A percentile compares a stretch with the other conserved stretches of the same genome.
Conservation (phyloP, 2,888 invertebrate genomes). For the Andrena flavipes region DNA sequence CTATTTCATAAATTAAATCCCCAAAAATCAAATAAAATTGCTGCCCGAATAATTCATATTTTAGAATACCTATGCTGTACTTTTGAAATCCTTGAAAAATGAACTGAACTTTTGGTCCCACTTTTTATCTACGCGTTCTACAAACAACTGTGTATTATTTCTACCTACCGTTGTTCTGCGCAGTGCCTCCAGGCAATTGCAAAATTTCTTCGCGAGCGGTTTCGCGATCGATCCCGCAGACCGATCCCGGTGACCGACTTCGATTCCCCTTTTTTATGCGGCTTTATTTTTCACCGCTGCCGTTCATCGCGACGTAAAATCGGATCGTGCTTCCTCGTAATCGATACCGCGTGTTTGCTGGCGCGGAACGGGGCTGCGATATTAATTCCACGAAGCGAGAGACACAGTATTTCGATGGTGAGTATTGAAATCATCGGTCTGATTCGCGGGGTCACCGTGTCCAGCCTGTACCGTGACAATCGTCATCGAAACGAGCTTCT, state of each 20-base stretch:
- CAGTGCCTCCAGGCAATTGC: slow-evolving; percentile 1
- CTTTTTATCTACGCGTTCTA: not conserved
- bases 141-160: no score
- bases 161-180: not conserved
- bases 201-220: slow-evolving; percentile 39
- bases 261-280: slow-evolving; percentile 42
- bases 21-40: no score
- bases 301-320: slow-evolving; percentile 31
- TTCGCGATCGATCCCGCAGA: slow-evolving; percentile 17
- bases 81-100: not conserved
- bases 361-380: slow-evolving; percentile 57
- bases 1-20: no score
- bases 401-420: slow-evolving; percentile 6
- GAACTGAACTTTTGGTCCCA: not conserved
- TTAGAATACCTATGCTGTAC: no score
- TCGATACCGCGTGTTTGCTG: slow-evolving; percentile 62
- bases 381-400: slow-evolving; percentile 63
- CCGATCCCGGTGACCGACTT: slow-evolving; percentile 37
- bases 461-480: not conserved
- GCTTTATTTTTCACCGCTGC: slow-evolving; percentile 26
- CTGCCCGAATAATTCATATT: no score
- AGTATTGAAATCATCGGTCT: slow-evolving; percentile 6
- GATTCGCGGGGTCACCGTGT: slow-evolving; percentile 14
- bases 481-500: slow-evolving; percentile 17
- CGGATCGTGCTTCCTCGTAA: slow-evolving; percentile 60